Evolutionary conservation across 2,888 invertebrate species (phyloP), one percentile per base, ranked within the genome.

Genomic region (Colostygia pectinataria): DNA sequence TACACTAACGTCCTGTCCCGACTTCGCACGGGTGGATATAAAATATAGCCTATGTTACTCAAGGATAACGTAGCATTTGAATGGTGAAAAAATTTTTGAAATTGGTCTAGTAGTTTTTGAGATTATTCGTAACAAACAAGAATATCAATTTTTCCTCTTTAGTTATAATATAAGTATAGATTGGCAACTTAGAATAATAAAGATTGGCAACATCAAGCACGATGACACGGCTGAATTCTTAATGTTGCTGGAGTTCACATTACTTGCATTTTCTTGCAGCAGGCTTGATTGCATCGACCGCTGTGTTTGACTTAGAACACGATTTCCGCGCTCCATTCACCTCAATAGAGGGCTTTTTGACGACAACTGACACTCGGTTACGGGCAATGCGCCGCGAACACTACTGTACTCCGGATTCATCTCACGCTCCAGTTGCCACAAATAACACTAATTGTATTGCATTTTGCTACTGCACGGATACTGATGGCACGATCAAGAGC

Each of bases 391-490:
- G 67, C 74, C 62, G 61, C 74, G 70, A 75, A 77, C 83, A 76
- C 68, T 84, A 78, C 84, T 68, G 80, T 74, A 71, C 74, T 62
- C 77, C 72, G 78, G 79, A 86, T 84, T 82, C 86, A 79, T 88
- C 88, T 85, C 88, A 89, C 88, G 89, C 88, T 87, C 89, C 80
- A 88, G 77, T 89, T 89, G 80, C 72, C 76, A 71, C 79, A 77
- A 85, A 88, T 78, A 80, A 75, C 79, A 80, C 77, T 81, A 81
- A 86, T 87, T 85, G 78, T 87, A 67, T 79, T 83, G 76, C 79
- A 76, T 82, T 82, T 80, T 79, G 66, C 67, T 66, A 69, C 65
- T 68, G 71, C 68, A 61, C 72, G 73, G 73, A 76, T 80, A 74
- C 74, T 57, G 65, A 65, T 56, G 58, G 53, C 60, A 49, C 64